A percentile compares a stretch with the other conserved stretches of the same genome.
Evolutionary conservation across 2,888 invertebrate species (phyloP).

Genomic region (Patella pellucida): DNA sequence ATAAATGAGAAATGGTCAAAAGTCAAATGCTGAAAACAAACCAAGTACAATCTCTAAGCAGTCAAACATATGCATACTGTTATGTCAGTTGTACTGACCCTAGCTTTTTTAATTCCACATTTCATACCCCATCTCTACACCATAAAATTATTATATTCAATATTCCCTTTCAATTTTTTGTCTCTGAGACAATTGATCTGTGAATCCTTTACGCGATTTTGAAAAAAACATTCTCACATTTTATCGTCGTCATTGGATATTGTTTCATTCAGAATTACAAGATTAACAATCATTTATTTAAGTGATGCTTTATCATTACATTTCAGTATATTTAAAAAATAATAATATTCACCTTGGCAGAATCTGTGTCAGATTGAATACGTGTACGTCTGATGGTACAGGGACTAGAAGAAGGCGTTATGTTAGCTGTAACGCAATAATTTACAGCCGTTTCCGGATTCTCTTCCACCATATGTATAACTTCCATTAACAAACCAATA

Average conservation of each 20-base stretch:
- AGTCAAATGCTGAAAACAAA: no score
- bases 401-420: slow-evolving; percentile 58
- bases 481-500: slow-evolving; percentile 83
- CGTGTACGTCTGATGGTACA: slow-evolving; percentile 44
- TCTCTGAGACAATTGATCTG: no score
- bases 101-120: no score
- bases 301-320: not conserved
- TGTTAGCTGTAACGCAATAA: slow-evolving; percentile 46
- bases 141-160: no score
- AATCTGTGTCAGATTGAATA: slow-evolving; percentile 39
- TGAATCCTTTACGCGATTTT: no score
- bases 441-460: slow-evolving; percentile 77
- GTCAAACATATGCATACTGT: no score
- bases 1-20: no score
- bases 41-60: no score
- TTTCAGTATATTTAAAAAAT: not conserved
- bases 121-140: no score
- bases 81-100: no score
- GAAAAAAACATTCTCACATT: no score
- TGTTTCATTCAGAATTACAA: not conserved
- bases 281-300: not conserved
- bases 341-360: slow-evolving; percentile 32
- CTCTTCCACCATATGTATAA: slow-evolving; percentile 85
- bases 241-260: not conserved
- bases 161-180: no score